Base-by-base conservation (phyloP, 2,888 invertebrate species). In the Acheta domesticus region DNA sequence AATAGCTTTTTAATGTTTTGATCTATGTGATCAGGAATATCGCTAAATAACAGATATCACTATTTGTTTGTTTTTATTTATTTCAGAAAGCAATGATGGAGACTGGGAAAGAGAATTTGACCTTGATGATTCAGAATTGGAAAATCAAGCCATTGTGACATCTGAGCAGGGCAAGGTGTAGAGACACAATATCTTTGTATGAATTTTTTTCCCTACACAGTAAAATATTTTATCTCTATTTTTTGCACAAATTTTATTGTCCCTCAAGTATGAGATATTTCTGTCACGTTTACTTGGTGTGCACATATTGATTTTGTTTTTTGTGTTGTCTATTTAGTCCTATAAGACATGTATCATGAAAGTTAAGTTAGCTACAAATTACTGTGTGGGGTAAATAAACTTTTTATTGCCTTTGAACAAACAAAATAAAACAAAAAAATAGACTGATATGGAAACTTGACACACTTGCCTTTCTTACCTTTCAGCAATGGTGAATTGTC, bases 31-130 rank as follows among this genome's bases (percentile, higher is more conserved):
- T 36, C 36, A 36, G 36, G 36, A 36, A 36, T 23, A 36, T 8
- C 36, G 8, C 36, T 36, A 36, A 36, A 36, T 36, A 36, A 36
- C 36, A 36, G 36, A 36, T 36, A 36, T 36, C 8, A 36, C 36
- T 23, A 8, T 36, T 36, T 36, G 75, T 49, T 36, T n/a, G 19
- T 77, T 19, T 81, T 75, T 79, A n/a, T 48, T 62, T 74, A 2
- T 82, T 80, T 16, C 81, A 83, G 83, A 82, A 78, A 83, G 83
- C 81, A 82, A 81, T 80, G 82, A 82, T 77, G 83, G 81, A 48
- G 83, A 83, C 84, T 91, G 91, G 91, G 91, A 91, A 83, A 90
- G 90, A 82, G 90, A 90, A 83, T 91, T 91, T 84, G 91, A 91
- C 82, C 81, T 86, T 11, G 80, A 81, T 75, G 80, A 81, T 23